Evolutionary conservation across 2,113 vertebrate genomes (phyloP), one percentile per base, ranked within the genome.

Genomic region (Phrynosoma platyrhinos): DNA sequence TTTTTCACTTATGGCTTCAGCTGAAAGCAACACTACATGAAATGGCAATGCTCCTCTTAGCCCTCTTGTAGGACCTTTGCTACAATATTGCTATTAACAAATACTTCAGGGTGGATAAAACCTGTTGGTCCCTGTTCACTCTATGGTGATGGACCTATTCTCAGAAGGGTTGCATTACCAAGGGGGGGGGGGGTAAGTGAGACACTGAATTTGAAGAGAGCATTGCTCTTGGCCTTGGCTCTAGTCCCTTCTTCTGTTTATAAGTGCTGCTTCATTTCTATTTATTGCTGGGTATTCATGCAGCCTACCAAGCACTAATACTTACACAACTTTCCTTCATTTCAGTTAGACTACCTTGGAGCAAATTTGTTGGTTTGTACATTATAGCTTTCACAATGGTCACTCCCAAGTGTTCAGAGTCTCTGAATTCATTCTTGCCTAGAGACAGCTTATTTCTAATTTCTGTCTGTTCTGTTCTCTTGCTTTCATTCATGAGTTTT

Each of bases 351-450:
- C 62, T 79, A 78, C 20, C 25, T 32, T 62, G 9, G 8, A 6
- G 14, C 23, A 76, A 42, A 85, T 53, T 30, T 85, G 32, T 5
- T 85, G 74, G 58, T 53, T 47, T 78, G 58, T 10, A 13, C 47
- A 20, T 53, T 36, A 18, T n/a, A 40, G 5, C 76, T 36, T 20
- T 55, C n/a, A 79, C 55, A 71, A n/a, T 53, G 12, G 30, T 52
- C 58, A 53, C 10, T 42, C 0, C 53, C 64, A 75, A 80, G 42
- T n/a, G 77, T 0, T 30, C 30, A 42, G 10, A n/a, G 32, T n/a
- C 36, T 40, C 79, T 66, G 58, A 40, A 1, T 62, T 7, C 8
- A 83, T 74, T 0, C 0, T 16, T 0, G 12, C 16, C 58, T 55
- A 18, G 52, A 53, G 13, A 40, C 10, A 42, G 53, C 53, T 40